These are phyloP conservation scores for Streptopelia turtur DNA, from an alignment of 2,797 vertebrate genomes.

Conservation along the genomic window DNA sequence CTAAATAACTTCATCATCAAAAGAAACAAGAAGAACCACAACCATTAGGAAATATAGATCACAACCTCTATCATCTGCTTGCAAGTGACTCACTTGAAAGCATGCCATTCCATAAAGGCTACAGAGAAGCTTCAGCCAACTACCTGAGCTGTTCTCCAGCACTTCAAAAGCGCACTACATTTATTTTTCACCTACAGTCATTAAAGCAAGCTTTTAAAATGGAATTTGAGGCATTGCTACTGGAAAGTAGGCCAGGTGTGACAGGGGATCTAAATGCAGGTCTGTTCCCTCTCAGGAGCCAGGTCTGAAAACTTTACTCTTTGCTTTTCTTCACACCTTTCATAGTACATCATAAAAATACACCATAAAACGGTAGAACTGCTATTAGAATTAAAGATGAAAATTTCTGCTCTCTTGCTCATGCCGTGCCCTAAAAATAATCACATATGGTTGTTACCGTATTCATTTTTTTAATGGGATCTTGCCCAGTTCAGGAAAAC, in stretches of 20 bases:
- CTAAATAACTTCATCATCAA: background rate
- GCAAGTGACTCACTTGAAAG: background rate
- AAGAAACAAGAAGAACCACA: background rate
- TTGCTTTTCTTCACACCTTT: background rate
- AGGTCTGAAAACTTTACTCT: background rate
- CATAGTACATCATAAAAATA: background rate
- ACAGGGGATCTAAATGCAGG: background rate
- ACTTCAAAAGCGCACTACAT: background rate
- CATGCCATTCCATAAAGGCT: fast-evolving
- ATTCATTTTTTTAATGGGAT: background rate
- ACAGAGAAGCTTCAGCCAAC: background rate
- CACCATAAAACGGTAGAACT: background rate
- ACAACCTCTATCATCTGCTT: background rate
- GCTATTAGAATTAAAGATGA: background rate
- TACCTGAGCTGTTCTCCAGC: background rate
- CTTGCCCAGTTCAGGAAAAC: background rate
- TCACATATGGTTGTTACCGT: background rate
- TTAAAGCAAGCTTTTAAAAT: background rate
- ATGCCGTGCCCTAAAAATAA: background rate
- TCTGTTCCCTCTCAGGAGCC: background rate
- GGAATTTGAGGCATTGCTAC: background rate
- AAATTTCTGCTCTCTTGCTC: background rate
- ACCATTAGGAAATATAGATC: background rate
- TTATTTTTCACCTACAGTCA: background rate
- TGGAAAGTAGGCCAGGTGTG: background rate